A percentile compares a stretch with the other conserved stretches of the same genome.
Conservation (phyloP, 2,113 vertebrate genomes). For the Oreotrochilus melanogaster region DNA sequence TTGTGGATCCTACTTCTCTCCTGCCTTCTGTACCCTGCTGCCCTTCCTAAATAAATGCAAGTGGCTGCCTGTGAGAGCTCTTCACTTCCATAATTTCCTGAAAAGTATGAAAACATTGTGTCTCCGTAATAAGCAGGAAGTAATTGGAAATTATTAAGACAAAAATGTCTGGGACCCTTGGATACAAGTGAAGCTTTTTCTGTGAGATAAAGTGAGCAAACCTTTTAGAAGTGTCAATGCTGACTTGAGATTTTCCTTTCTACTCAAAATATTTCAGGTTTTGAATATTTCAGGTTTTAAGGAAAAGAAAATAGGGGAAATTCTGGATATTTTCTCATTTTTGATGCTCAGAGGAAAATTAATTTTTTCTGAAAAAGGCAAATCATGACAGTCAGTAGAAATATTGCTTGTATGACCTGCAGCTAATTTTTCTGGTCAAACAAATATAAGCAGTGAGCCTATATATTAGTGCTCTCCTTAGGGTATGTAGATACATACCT, state of each 20-base stretch:
- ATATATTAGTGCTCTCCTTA: background rate
- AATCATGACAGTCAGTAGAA: background rate
- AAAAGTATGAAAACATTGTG: background rate
- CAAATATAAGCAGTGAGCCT: background rate
- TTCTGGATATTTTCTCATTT: background rate
- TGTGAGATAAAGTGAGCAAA: background rate
- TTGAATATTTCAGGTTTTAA: background rate
- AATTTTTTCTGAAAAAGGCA: background rate
- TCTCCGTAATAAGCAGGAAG: background rate
- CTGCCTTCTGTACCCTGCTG: rapidly evolving
- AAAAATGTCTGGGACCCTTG: background rate
- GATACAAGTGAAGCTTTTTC: background rate
- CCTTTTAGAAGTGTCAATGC: background rate
- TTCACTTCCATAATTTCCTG: background rate
- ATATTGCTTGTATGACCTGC: background rate
- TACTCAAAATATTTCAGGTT: background rate
- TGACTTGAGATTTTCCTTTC: background rate
- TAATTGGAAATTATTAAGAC: background rate
- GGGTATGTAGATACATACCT: background rate
- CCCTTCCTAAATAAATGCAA: background rate
- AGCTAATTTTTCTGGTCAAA: background rate
- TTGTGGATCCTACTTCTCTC: background rate
- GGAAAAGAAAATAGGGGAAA: background rate
- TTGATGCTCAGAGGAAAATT: background rate
- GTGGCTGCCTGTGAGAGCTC: background rate